Evolutionary conservation across 2,797 vertebrate species (phyloP), one percentile per base, ranked within the genome.

Genomic region (Pipistrellus pygmaeus): DNA sequence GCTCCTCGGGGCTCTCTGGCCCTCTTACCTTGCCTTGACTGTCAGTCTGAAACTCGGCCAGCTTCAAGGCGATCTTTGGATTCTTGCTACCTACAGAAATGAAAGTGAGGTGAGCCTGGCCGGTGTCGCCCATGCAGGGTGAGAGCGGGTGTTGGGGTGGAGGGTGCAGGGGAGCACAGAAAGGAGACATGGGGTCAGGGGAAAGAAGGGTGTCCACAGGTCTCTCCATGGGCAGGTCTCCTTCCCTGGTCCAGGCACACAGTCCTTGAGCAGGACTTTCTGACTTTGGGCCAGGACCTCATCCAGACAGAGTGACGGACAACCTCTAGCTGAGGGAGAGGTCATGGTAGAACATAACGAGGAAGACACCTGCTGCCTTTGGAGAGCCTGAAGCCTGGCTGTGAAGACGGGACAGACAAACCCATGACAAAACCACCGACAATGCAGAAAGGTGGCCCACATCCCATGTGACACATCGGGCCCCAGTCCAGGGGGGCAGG

Each of bases 31-130:
- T 98, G 88, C 99, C 99, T 97, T 99, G 98, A 57, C 97, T 98
- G 95, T 99, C 99, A 0, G 98, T 98, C 98, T 98, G 99, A 95
- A 99, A 99, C 97, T 99, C 99, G 8, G 98, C 98, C 96, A 99
- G 98, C 97, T 99, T 99, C 85, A 99, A 98, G 1, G 99, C 99
- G 6, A 99, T 99, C 97, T 99, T 99, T 85, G 99, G 99, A 92
- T 99, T 99, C 98, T 99, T 99, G 98, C 99, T 99, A 86, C 99
- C 99, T 99, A 97, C 35, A 87, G 95, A 95, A 69, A 85, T 1
- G 7, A 93, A 2, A 84, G 69, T 5, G 3, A 85, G 96, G 46
- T 64, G 83, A 95, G 69, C 77, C 32, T 14, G 9, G n/a, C 23
- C 0, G 17, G 38, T 17, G 12, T 64, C 46, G 0, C 62, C 75